Evolutionary conservation across 2,888 invertebrate species (phyloP), one percentile per base, ranked within the genome.

Genomic region (Icerya purchasi): DNA sequence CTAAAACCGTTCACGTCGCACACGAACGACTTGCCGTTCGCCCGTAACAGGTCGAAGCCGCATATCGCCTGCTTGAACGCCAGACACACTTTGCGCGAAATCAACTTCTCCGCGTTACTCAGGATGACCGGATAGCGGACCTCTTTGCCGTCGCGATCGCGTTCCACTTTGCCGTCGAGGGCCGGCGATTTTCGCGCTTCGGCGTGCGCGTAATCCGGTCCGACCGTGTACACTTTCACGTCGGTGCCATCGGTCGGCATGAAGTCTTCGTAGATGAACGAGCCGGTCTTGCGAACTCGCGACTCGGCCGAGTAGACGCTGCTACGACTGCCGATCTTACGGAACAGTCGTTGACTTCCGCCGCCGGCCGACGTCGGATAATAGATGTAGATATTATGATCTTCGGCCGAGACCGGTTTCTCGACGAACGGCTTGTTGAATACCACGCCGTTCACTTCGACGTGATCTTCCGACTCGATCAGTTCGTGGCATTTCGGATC

Each of bases 1-100:
- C 96, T 97, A 73, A 99, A 99, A 0, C 98, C 98, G 74, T 99
- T 99, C 2, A 99, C 98, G 76, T 99, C 98, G 74, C 98, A 98
- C 0, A 99, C 98, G 72, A 90, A 98, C 0, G 97, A 97, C 72
- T 93, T 91, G 56, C 98, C 98, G 75, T 92, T 97, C 21, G 98
- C 97, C 72, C 96, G 86, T 58, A 98, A 76, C 63, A 98, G 78
- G 77, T 98, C 98, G 72, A 99, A 99, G 20, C 98, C 98, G 72
- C 98, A 99, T 5, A 99, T 98, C 8, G 94, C 97, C 77, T 99
- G 98, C 74, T 91, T 90, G 71, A 92, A 92, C 2, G 92, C 92
- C 61, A 91, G 74, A 70, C 96, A 97, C 54, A 99, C 96, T 75
- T 94, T 94, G 64, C 97, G 78, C 1, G 98, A 98, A 66, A 98